These are phyloP conservation scores for Coranthus polyacanthus DNA, from an alignment of 2,797 vertebrate genomes.

Conservation along the genomic window DNA sequence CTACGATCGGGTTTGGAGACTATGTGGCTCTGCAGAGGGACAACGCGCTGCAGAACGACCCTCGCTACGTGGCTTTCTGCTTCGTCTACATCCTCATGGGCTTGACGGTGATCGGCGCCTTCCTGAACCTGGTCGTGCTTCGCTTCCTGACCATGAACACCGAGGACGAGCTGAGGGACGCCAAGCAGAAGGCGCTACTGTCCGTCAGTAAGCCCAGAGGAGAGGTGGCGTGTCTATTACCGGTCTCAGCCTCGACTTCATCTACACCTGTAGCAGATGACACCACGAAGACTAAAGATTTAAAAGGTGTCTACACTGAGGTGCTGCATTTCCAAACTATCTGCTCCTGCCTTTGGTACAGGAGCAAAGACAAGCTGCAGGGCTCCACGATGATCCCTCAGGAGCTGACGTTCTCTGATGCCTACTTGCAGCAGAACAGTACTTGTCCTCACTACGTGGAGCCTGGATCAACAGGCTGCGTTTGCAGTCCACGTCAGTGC, in stretches of 20 bases:
- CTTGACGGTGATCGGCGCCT: constrained; percentile 96
- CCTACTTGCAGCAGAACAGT: constrained; percentile 88
- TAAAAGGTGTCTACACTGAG: constrained; percentile 92
- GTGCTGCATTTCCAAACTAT: constrained; percentile 97
- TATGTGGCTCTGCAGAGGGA: constrained; percentile 98
- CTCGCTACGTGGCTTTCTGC: constrained; percentile 97
- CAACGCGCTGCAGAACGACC: constrained; percentile 93
- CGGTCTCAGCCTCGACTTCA: constrained; percentile 60
- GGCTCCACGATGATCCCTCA: constrained; percentile 90
- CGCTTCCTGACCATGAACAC: constrained; percentile 98
- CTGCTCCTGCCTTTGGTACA: constrained; percentile 98
- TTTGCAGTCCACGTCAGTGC: constrained; percentile 90
- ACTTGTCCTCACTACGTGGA: constrained; percentile 84
- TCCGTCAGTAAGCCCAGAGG: constrained; percentile 75
- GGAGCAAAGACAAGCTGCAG: constrained; percentile 93
- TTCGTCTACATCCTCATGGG: constrained; percentile 97
- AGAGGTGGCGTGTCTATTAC: constrained; percentile 69
- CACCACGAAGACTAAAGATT: constrained; percentile 66
- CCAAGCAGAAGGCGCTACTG: constrained; percentile 89
- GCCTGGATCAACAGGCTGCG: constrained; percentile 87
- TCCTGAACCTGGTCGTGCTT: constrained; percentile 97
- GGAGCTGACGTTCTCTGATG: constrained; percentile 91
- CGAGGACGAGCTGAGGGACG: constrained; percentile 94
- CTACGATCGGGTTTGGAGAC: constrained; percentile 98
- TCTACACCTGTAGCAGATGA: constrained; percentile 61